Percentiles rank a stretch among this genome's conserved stretches.
Conservation (phyloP, 2,113 vertebrate genomes). For the Leucopsar rothschildi region DNA sequence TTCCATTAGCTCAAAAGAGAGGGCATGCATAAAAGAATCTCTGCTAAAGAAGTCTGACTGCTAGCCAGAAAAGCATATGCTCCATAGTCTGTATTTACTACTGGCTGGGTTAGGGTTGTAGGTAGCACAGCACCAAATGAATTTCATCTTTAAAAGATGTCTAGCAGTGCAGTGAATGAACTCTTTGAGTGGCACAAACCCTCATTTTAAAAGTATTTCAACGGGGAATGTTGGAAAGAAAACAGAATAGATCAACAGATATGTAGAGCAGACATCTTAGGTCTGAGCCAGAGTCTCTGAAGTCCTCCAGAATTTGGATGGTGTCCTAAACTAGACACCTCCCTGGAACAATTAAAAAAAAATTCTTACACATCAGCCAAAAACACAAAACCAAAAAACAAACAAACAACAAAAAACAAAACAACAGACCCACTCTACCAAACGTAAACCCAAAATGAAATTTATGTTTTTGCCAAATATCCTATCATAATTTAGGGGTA, state of each 20-base stretch:
- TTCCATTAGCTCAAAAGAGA: conserved; percentile 40
- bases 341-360: neutral
- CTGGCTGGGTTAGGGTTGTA: neutral
- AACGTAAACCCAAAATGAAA: neutral
- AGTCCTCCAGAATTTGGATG: neutral
- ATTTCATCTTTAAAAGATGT: neutral
- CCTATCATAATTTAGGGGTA: neutral
- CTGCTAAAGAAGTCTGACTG: conserved; percentile 18
- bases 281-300: neutral
- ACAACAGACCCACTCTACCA: fast-evolving
- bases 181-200: neutral
- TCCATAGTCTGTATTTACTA: neutral
- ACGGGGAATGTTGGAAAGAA: neutral
- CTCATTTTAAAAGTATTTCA: neutral
- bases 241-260: neutral
- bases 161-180: neutral
- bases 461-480: neutral
- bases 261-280: neutral
- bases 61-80: conserved; percentile 29
- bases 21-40: neutral
- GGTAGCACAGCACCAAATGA: neutral
- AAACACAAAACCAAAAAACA: no score
- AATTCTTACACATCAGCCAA: fast-evolving
- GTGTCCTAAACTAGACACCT: neutral
- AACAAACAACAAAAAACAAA: no score